phyloP scores from a whole-genome alignment of 2,113 vertebrate species.

The Rhegmatorhina hoffmannsi region DNA sequence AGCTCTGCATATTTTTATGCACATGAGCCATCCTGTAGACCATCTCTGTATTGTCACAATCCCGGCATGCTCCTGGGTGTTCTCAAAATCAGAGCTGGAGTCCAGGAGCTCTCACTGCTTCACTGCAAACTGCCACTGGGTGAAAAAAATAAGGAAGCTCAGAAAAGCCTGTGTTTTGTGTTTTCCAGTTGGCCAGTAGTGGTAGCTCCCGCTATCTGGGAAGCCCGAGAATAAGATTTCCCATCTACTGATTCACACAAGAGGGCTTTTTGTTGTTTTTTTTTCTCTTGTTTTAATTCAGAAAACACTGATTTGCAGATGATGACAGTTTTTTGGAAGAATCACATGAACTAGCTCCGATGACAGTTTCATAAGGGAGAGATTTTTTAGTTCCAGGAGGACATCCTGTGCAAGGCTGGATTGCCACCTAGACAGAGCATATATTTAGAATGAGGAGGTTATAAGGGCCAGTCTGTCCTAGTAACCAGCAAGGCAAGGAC shows the following conservation, averaged over 20 bases:
- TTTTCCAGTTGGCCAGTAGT: background rate
- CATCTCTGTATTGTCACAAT: background rate
- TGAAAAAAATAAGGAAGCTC: background rate
- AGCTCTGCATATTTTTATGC: background rate
- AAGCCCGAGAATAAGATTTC: background rate
- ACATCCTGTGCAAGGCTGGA: background rate
- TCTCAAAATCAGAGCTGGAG: background rate
- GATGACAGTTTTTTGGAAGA: background rate
- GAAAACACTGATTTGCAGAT: background rate
- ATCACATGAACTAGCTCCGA: background rate
- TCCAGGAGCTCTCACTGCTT: background rate
- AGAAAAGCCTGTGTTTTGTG: background rate
- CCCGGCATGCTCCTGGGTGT: background rate
- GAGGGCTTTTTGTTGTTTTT: rapidly evolving
- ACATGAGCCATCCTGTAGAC: background rate
- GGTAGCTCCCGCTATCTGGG: background rate
- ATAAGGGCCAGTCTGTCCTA: background rate
- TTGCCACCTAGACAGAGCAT: background rate
- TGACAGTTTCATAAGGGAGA: background rate
- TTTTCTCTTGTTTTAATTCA: background rate
- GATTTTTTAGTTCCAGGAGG: background rate
- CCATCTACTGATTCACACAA: background rate
- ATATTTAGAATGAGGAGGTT: background rate
- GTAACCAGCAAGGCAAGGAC: background rate
- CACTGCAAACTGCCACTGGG: background rate